Percentiles rank a stretch among this genome's conserved stretches.
phyloP scores from a whole-genome alignment of 2,113 vertebrate genomes.

The Silurus glanis region DNA sequence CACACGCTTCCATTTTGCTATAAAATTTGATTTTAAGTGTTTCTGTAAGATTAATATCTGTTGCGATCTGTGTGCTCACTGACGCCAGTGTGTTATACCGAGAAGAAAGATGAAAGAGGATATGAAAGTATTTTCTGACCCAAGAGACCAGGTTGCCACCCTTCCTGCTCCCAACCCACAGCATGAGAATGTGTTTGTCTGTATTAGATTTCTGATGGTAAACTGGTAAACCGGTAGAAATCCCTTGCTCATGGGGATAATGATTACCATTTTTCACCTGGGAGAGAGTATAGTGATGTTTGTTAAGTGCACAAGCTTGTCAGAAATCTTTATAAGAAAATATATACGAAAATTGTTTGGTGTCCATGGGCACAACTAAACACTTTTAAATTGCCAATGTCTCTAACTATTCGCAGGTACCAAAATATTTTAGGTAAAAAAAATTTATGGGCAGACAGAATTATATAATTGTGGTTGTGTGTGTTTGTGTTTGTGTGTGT shows the following conservation, averaged over 20 bases:
- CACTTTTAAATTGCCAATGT: not conserved
- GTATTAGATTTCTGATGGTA: conserved; percentile 7
- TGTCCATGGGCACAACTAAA: not conserved
- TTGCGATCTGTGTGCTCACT: not conserved
- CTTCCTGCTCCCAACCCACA: conserved; percentile 32
- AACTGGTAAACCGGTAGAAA: not conserved
- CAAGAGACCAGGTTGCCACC: conserved; percentile 2
- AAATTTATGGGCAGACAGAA: not conserved
- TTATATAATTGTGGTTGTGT: not conserved
- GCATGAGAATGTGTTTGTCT: not conserved
- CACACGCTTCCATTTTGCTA: not conserved
- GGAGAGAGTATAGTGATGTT: not conserved
- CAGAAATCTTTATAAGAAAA: not conserved
- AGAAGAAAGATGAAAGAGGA: conserved; percentile 23
- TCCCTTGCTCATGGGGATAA: not conserved
- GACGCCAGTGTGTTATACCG: not conserved
- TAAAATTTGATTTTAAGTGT: not conserved
- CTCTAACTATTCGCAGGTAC: not conserved
- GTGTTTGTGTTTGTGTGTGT: conserved; percentile 33
- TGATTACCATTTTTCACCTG: conserved; percentile 21
- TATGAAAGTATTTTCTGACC: not conserved
- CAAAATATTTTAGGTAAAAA: not conserved
- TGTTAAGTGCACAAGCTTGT: not conserved
- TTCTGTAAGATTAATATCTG: conserved; percentile 17
- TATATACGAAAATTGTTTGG: not conserved